Evolutionary conservation across 1,140 invertebrate genomes (phyloP).

Genomic region (Leptinotarsa undecemlineata): DNA sequence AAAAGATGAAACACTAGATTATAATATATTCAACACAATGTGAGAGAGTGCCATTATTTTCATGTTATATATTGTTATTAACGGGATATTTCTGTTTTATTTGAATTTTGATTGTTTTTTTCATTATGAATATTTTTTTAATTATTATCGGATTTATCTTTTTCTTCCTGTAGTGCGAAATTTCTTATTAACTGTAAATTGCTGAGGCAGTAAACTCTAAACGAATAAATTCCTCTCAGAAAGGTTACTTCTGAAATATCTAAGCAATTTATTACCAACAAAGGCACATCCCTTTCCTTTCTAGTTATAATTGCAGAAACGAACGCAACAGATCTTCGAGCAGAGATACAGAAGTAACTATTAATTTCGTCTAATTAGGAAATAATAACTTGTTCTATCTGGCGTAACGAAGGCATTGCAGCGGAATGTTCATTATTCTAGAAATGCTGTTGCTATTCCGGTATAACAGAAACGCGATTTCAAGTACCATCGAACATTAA

Average conservation of each 20-base stretch:
- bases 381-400: conserved; percentile 17
- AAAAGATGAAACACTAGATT: no score
- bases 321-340: neutral
- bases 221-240: no score
- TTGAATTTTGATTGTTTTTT: no score
- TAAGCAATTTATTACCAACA: neutral
- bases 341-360: neutral
- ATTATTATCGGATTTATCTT: no score
- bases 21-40: no score
- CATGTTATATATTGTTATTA: no score
- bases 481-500: neutral
- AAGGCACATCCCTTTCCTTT: neutral
- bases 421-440: conserved; percentile 8
- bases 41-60: no score
- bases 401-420: conserved; percentile 10
- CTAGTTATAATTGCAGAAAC: neutral
- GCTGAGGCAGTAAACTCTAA: no score
- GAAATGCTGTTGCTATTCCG: neutral
- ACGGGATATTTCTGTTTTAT: no score
- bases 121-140: no score
- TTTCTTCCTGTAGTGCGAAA: no score
- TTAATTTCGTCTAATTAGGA: conserved; percentile 9
- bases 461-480: neutral
- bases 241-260: neutral
- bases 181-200: no score